phyloP scores from a whole-genome alignment of 2,888 invertebrate species.

The Syrphus vitripennis region DNA sequence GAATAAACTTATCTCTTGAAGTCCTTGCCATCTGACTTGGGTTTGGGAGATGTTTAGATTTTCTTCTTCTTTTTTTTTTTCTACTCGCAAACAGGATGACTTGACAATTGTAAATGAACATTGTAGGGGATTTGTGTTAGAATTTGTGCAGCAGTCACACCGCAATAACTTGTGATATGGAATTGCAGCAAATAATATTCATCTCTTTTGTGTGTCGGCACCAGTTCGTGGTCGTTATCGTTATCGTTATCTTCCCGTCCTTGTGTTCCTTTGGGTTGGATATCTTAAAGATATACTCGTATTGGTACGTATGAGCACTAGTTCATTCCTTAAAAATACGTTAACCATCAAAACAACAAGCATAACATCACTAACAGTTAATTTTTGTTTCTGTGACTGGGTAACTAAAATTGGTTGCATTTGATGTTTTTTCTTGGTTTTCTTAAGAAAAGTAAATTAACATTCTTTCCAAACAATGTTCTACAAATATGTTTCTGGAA shows the following conservation, averaged over 20 bases:
- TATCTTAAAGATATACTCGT: too few relatives aligned
- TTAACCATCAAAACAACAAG: too few relatives aligned
- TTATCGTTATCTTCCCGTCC: neutral
- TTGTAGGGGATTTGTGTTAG: slow-evolving; percentile 41
- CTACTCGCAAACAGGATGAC: neutral
- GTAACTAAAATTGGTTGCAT: too few relatives aligned
- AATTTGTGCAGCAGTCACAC: slow-evolving; percentile 33
- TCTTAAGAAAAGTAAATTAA: too few relatives aligned
- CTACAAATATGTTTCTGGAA: too few relatives aligned
- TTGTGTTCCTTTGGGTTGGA: too few relatives aligned
- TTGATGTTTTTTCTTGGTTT: too few relatives aligned
- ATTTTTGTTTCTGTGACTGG: too few relatives aligned
- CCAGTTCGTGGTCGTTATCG: neutral
- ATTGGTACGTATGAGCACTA: too few relatives aligned
- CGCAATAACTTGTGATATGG: slow-evolving; percentile 53
- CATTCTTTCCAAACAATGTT: too few relatives aligned
- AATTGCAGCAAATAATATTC: slow-evolving; percentile 55
- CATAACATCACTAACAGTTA: too few relatives aligned
- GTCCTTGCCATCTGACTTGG: neutral
- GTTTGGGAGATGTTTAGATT: neutral
- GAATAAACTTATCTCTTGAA: neutral
- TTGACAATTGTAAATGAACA: slow-evolving; percentile 60
- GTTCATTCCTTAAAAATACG: too few relatives aligned
- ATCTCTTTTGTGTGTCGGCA: slow-evolving; percentile 42
- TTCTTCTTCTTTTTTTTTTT: neutral